Conservation (phyloP, 30 jellyfish, hydroid and myxozoan species). For the Chrysaora quinquecirrha region DNA sequence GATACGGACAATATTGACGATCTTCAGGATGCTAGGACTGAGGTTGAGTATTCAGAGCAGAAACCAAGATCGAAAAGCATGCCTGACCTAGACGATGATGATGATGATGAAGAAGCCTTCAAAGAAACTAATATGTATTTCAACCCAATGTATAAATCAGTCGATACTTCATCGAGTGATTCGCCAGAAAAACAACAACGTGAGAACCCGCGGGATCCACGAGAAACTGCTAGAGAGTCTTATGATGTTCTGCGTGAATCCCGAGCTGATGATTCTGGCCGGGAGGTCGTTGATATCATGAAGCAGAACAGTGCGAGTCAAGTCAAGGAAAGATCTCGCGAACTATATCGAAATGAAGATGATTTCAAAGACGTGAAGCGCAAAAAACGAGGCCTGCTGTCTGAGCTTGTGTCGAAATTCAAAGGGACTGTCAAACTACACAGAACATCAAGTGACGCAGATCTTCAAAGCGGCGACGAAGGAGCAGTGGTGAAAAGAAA, state of each 20-base stretch:
- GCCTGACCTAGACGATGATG: neutral
- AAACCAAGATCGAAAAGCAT: neutral
- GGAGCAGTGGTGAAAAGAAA: slow-evolving; percentile 42
- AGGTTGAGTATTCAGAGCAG: neutral
- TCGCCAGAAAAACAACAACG: neutral
- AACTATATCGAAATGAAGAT: slow-evolving; percentile 18
- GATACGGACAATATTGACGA: slow-evolving; percentile 67
- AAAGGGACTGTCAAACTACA: slow-evolving; percentile 48
- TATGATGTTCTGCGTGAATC: neutral
- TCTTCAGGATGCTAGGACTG: slow-evolving; percentile 39
- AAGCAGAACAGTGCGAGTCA: neutral
- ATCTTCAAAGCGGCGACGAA: slow-evolving; percentile 34
- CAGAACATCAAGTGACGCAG: slow-evolving; percentile 59
- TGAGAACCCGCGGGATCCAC: neutral
- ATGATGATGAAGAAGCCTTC: slow-evolving; percentile 18
- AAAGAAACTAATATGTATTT: slow-evolving; percentile 52
- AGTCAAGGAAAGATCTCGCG: neutral
- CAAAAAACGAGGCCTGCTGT: slow-evolving; percentile 49
- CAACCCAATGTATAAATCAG: slow-evolving; percentile 66
- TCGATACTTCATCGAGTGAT: slow-evolving; percentile 1
- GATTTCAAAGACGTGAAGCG: slow-evolving; percentile 42
- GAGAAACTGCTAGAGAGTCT: neutral
- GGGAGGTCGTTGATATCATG: neutral
- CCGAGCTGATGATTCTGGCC: neutral
- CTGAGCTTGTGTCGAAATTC: slow-evolving; percentile 62